Evolutionary conservation across 2,113 vertebrate genomes (phyloP), one percentile per base, ranked within the genome.

Genomic region (Illadopsis cleaveri): DNA sequence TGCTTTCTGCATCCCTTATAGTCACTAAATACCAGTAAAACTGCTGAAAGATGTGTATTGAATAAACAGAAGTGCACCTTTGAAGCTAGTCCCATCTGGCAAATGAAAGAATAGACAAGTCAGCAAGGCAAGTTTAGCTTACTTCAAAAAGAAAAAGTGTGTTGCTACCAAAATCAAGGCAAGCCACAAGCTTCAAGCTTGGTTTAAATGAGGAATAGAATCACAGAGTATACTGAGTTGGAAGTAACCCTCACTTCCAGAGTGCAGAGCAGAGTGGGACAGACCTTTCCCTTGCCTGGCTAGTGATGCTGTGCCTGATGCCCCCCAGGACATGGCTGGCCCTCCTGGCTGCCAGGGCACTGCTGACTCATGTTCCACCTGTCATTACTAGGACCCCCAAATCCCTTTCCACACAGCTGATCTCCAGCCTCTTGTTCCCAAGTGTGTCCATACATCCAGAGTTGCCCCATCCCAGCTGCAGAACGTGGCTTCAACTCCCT

Each of bases 311-410:
- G 33, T 66, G 12, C 28, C 56, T 62, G 47, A n/a, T n/a, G 15
- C 19, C 0, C 19, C 28, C 10, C n/a, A 61, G 73, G 47, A 30
- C 23, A 45, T 0, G 0, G 0, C 0, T 61, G n/a, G 4, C 19
- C n/a, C 8, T 69, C 22, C 54, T 37, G 54, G 15, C 22, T 77
- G 27, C 28, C n/a, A 10, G 45, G 54, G 5, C 64, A 23, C 7
- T 53, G 45, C 18, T 69, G 45, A 2, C 12, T n/a, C 10, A 1
- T 10, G 19, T 51, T 53, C 54, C 4, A 24, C 8, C 11, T 8
- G 4, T 1, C 37, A 33, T 0, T 10, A n/a, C 33, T 23, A 61
- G 27, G 4, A 38, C 19, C 6, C 21, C 3, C 19, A 45, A 12
- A 3, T 45, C 12, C 15, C 33, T 1, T 86, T 78, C 28, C 23